Base-by-base conservation (phyloP, 2,888 invertebrate species). In the Cryptophagus acutangulus region DNA sequence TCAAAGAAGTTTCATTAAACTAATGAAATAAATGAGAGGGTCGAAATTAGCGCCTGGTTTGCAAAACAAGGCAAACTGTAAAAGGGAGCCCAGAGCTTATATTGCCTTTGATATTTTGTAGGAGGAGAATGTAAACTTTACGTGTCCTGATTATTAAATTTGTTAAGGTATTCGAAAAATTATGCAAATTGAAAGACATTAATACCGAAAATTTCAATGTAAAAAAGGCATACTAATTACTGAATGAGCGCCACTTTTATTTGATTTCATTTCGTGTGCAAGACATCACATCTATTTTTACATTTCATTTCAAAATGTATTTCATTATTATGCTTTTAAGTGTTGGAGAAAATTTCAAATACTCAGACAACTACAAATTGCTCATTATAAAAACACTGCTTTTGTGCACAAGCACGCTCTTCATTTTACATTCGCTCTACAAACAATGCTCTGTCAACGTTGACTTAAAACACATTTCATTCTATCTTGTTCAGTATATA, bases 1-100 rank as follows among this genome's bases (percentile, higher is more conserved):
- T 58, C 60, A 60, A 60, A 60, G 60, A 57, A 58, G 52, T 60
- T 59, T 61, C 60, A 61, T 62, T 61, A 60, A 57, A 60, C 60
- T 62, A 62, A 62, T 62, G 60, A 61, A 58, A 58, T 57, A 61
- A 61, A 61, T 61, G 58, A 58, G 59, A 55, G 59, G 58, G 59
- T 54, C 56, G 54, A 58, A 61, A 61, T 62, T 62, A 61, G 59
- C 58, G 58, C 60, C 52, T 51, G 58, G 58, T 57, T 59, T 58
- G 58, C 58, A 60, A 61, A 60, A 60, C 58, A 58, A 56, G 46
- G 49, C 50, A 36, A 46, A 41, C 43, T 46, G 49, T 54, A 52
- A 55, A 52, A 49, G 50, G 49, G 49, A 47, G 52, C 49, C 46
- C 42, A 43, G 43, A 39, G 41, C 42, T 55, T 49, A 52, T 49